These are phyloP conservation scores for human DNA, from an alignment of 2,113 vertebrate genomes.

Conservation along the genomic window GRCh38 chr6:93355501-93356000, in stretches of 20 bases:
- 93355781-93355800: neutral
- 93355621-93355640: neutral
- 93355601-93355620: neutral
- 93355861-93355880: neutral
- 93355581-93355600: neutral
- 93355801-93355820: neutral
- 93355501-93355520: neutral
- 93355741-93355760: neutral
- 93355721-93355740: neutral
- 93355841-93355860: constrained; percentile 10
- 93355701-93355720: neutral
- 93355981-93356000: neutral
- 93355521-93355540: neutral
- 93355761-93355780: neutral
- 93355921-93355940: neutral
- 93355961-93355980: neutral
- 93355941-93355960: neutral
- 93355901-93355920: neutral
- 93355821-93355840: neutral
- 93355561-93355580: neutral
- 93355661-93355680: constrained; percentile 24
- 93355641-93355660: neutral
- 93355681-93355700: constrained; percentile 16
- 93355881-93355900: neutral
- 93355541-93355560: neutral